Conservation (phyloP, 2,113 vertebrate species). For the Halichoeres trimaculatus region DNA sequence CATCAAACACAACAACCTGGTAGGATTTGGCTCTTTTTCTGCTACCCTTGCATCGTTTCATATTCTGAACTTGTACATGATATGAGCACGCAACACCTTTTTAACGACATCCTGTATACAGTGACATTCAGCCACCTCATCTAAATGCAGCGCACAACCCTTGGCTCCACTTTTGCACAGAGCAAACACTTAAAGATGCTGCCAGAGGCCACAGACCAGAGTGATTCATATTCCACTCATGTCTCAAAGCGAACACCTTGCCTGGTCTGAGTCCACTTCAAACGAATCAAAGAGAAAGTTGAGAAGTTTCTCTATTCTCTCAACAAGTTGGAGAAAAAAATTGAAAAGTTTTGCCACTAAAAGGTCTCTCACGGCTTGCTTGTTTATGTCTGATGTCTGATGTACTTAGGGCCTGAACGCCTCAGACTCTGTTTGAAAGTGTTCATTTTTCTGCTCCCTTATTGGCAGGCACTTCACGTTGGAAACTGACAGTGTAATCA, state of each 20-base stretch:
- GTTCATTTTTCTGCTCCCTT: neutral
- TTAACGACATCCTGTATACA: slow-evolving; percentile 30
- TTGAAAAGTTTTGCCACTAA: slow-evolving; percentile 14
- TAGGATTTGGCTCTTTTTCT: slow-evolving; percentile 7
- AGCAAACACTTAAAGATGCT: slow-evolving; percentile 67
- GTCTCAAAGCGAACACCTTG: slow-evolving; percentile 57
- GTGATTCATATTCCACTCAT: slow-evolving; percentile 75
- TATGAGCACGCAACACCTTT: slow-evolving; percentile 13
- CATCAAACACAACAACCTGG: neutral
- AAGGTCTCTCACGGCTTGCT: slow-evolving; percentile 18
- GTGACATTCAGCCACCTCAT: slow-evolving; percentile 61
- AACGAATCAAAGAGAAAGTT: slow-evolving; percentile 57
- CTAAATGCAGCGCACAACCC: slow-evolving; percentile 58
- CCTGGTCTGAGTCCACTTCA: slow-evolving; percentile 65
- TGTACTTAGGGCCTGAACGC: slow-evolving; percentile 7
- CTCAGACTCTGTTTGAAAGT: slow-evolving; percentile 6
- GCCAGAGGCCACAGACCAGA: slow-evolving; percentile 50
- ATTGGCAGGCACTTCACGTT: slow-evolving; percentile 21
- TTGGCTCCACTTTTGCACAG: slow-evolving; percentile 52
- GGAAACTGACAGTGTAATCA: slow-evolving; percentile 30
- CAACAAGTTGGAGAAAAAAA: slow-evolving; percentile 54
- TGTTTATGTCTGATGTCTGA: slow-evolving; percentile 31
- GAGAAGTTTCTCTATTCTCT: slow-evolving; percentile 30
- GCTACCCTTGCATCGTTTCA: slow-evolving; percentile 48
- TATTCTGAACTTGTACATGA: slow-evolving; percentile 26